Conservation (phyloP, 2,797 vertebrate species). For the Sebastes itinus region DNA sequence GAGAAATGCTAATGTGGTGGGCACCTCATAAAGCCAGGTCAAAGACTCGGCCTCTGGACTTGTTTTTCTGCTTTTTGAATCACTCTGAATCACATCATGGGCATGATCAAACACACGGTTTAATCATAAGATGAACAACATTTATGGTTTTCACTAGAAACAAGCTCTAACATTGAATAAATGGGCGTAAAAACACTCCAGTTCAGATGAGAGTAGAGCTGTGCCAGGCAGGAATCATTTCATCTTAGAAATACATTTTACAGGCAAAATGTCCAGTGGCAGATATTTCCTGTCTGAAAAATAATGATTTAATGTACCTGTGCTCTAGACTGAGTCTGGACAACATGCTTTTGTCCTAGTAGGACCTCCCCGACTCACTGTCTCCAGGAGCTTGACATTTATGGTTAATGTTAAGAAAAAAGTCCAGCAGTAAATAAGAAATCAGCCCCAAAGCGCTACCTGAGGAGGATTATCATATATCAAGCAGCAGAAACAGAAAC, state of each 20-base stretch:
- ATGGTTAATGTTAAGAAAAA: slow-evolving; percentile 69
- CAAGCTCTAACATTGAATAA: slow-evolving; percentile 34
- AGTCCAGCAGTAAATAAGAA: slow-evolving; percentile 71
- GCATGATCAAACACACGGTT: slow-evolving; percentile 54
- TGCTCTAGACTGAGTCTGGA: slow-evolving; percentile 70
- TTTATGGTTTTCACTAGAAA: slow-evolving; percentile 39
- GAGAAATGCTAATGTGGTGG: slow-evolving; percentile 71
- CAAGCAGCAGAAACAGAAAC: slow-evolving; percentile 68
- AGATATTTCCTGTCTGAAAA: slow-evolving; percentile 81
- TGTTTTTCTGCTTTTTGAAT: slow-evolving; percentile 68
- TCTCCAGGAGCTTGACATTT: slow-evolving; percentile 78
- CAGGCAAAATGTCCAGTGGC: slow-evolving; percentile 73
- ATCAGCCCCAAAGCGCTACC: slow-evolving; percentile 62
- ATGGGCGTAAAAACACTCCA: slow-evolving; percentile 44
- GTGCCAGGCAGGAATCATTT: slow-evolving; percentile 73
- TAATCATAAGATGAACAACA: slow-evolving; percentile 45
- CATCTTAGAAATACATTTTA: slow-evolving; percentile 79
- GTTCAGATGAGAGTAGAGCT: slow-evolving; percentile 51
- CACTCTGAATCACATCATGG: slow-evolving; percentile 51
- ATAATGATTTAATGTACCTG: slow-evolving; percentile 79
- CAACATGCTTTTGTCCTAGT: slow-evolving; percentile 79
- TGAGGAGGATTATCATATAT: slow-evolving; percentile 73
- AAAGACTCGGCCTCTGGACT: slow-evolving; percentile 57
- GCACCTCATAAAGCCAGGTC: slow-evolving; percentile 59
- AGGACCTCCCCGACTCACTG: slow-evolving; percentile 75